Evolutionary conservation across 1,140 invertebrate species (phyloP).

Genomic region (Sinonovacula constricta): DNA sequence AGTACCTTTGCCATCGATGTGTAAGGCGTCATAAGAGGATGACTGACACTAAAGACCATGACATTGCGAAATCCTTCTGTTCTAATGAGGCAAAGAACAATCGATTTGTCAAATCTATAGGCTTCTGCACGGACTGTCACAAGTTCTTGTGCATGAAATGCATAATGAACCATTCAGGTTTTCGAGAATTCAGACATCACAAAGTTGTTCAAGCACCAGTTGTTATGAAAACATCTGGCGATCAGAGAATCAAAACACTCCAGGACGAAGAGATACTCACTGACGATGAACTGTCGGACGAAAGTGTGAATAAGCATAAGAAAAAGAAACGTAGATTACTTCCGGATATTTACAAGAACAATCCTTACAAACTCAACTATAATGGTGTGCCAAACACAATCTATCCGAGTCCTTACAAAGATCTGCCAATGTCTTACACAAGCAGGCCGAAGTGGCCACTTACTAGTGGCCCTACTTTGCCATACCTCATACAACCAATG

Average conservation of each 20-base stretch:
- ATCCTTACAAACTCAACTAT: slow-evolving; percentile 16
- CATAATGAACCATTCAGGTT: slow-evolving; percentile 13
- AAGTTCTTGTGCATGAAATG: slow-evolving; percentile 35
- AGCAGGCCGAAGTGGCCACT: slow-evolving; percentile 29
- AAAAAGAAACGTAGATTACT: slow-evolving; percentile 6
- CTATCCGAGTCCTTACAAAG: slow-evolving; percentile 28
- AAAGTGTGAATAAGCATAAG: neutral
- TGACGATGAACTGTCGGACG: neutral
- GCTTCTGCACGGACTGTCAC: slow-evolving; percentile 21
- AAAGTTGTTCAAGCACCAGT: slow-evolving; percentile 37
- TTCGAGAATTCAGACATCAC: slow-evolving; percentile 16
- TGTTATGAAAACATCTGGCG: slow-evolving; percentile 7
- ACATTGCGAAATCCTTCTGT: slow-evolving; percentile 26
- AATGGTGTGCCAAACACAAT: slow-evolving; percentile 1
- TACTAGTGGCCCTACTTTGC: slow-evolving; percentile 21
- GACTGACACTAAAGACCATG: slow-evolving; percentile 3
- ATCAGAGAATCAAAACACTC: too few species aligned
- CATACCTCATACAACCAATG: slow-evolving; percentile 37
- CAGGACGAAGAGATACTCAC: neutral
- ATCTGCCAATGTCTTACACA: slow-evolving; percentile 2
- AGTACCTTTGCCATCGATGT: slow-evolving; percentile 30
- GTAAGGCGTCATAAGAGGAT: slow-evolving; percentile 5
- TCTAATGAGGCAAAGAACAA: slow-evolving; percentile 22
- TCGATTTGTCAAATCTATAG: slow-evolving; percentile 27
- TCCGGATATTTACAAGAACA: slow-evolving; percentile 3